Percentiles rank a stretch among this genome's conserved stretches.
Conservation (phyloP, 2,888 invertebrate species). For the Plebejus argus region DNA sequence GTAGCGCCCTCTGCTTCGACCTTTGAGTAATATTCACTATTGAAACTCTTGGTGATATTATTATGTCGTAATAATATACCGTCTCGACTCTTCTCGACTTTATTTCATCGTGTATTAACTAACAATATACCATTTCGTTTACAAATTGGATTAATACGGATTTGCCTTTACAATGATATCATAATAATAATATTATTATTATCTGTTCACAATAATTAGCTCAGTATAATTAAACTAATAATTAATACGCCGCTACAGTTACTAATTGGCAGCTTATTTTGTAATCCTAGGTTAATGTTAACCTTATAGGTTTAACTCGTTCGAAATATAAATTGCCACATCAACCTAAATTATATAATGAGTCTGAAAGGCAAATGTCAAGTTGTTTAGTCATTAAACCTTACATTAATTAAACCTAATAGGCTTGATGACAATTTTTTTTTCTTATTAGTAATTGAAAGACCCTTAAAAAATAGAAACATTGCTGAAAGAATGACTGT, state of each 20-base stretch:
- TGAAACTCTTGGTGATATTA: too few species aligned
- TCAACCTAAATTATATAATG: conserved; percentile 2
- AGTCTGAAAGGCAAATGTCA: neutral
- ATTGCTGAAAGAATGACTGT: too few species aligned
- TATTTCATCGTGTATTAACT: too few species aligned
- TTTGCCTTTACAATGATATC: neutral
- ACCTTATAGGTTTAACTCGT: conserved; percentile 11
- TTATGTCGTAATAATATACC: too few species aligned
- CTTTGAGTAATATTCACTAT: too few species aligned
- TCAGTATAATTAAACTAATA: neutral
- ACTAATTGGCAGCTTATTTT: conserved; percentile 14
- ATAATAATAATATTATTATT: too few species aligned
- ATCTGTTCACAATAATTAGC: conserved; percentile 1
- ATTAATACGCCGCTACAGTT: neutral
- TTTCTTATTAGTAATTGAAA: too few species aligned
- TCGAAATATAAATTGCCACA: conserved; percentile 10
- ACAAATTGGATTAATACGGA: neutral
- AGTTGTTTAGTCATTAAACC: neutral
- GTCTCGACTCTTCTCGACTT: too few species aligned
- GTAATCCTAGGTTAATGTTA: conserved; percentile 1
- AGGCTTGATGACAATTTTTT: too few species aligned
- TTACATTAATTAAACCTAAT: neutral
- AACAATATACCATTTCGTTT: neutral
- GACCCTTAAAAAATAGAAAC: too few species aligned
- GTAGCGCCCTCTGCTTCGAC: too few species aligned